These are phyloP conservation scores for Tholera decimalis DNA, from an alignment of 2,888 invertebrate species.

Conservation along the genomic window DNA sequence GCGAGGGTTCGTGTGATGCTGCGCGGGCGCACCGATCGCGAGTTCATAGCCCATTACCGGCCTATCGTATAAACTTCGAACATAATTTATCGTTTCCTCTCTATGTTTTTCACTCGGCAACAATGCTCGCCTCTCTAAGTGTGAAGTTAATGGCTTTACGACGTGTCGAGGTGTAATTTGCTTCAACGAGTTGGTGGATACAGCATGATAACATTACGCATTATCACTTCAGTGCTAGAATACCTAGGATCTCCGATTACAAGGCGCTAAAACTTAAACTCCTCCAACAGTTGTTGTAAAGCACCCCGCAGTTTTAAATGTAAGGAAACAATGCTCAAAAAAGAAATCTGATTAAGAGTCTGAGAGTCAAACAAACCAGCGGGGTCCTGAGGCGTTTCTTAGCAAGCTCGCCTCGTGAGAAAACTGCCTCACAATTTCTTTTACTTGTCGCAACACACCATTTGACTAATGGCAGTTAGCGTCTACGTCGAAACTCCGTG, in stretches of 20 bases:
- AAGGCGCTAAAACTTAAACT: conserved; percentile 35
- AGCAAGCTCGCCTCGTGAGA: conserved; percentile 78
- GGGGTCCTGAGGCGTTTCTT: conserved; percentile 75
- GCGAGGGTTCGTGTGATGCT: conserved; percentile 68
- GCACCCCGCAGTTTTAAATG: conserved; percentile 37
- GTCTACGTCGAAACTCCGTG: conserved; percentile 74
- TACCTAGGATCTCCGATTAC: conserved; percentile 39
- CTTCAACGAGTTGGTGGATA: conserved; percentile 77
- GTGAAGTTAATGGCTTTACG: conserved; percentile 87
- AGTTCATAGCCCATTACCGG: conserved; percentile 82
- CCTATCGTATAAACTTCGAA: conserved; percentile 89
- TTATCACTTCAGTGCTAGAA: conserved; percentile 51
- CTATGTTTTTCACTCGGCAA: conserved; percentile 87
- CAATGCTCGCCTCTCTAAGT: conserved; percentile 82
- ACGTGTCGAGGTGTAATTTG: conserved; percentile 84
- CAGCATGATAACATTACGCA: conserved; percentile 68
- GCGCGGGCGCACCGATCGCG: conserved; percentile 75
- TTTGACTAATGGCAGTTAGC: conserved; percentile 76
- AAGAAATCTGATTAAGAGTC: conserved; percentile 76
- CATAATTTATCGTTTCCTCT: conserved; percentile 90
- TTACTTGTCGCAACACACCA: conserved; percentile 74
- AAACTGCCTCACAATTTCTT: conserved; percentile 81
- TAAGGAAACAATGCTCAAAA: conserved; percentile 50
- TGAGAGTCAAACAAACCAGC: conserved; percentile 76
- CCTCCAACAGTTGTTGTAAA: conserved; percentile 17